These are phyloP conservation scores for Andrena bicolor DNA, from an alignment of 2,888 invertebrate species.

Conservation along the genomic window DNA sequence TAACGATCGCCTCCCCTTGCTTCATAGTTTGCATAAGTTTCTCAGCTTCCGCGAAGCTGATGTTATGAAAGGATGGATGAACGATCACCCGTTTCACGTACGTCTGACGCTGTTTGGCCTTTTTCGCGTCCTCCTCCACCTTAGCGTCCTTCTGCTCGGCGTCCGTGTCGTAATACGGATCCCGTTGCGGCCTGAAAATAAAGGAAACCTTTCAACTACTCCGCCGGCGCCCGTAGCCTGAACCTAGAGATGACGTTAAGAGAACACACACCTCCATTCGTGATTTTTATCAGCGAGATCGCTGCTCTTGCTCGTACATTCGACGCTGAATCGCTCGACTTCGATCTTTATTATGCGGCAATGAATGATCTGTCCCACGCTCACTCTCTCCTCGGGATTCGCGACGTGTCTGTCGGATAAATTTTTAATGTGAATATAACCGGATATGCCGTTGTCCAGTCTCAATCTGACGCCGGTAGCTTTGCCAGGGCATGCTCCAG, in stretches of 20 bases:
- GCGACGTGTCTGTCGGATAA: constrained; percentile 96
- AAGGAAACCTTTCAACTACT: neutral
- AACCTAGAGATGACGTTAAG: neutral
- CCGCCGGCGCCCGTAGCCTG: too few relatives aligned
- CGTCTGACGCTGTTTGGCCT: constrained; percentile 92
- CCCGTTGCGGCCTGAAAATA: constrained; percentile 89
- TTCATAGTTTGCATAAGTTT: constrained; percentile 96
- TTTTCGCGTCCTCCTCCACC: constrained; percentile 93
- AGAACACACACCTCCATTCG: constrained; percentile 88
- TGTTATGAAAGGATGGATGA: constrained; percentile 98
- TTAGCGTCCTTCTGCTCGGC: constrained; percentile 92
- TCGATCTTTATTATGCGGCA: constrained; percentile 97
- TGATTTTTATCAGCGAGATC: constrained; percentile 96
- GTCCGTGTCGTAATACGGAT: constrained; percentile 96
- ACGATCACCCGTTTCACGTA: constrained; percentile 98
- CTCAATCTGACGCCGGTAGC: constrained; percentile 96
- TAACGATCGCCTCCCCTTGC: constrained; percentile 97
- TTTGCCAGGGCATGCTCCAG: constrained; percentile 97
- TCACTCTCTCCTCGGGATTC: constrained; percentile 96
- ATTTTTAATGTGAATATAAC: constrained; percentile 97
- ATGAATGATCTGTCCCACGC: constrained; percentile 93
- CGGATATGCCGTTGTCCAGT: constrained; percentile 97
- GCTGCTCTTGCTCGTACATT: constrained; percentile 96
- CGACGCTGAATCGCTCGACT: constrained; percentile 96
- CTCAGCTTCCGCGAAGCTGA: constrained; percentile 96